phyloP scores from a whole-genome alignment of 2,888 invertebrate genomes.

The Phragmatobia fuliginosa region DNA sequence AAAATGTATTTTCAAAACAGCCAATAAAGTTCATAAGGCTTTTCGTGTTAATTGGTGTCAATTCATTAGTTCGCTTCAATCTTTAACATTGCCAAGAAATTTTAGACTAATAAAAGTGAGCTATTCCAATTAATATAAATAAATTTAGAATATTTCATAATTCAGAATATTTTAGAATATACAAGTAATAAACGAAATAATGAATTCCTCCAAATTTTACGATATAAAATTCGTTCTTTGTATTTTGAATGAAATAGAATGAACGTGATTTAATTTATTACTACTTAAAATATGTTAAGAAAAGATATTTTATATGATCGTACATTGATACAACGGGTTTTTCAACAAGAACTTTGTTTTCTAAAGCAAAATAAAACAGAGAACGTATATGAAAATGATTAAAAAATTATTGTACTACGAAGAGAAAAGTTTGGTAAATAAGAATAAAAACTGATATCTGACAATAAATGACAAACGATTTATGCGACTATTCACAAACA shows the following conservation, averaged over 20 bases:
- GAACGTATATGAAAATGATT: too few species aligned
- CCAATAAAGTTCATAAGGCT: not conserved
- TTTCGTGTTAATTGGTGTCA: not conserved
- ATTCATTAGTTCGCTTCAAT: not conserved
- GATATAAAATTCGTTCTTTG: not conserved
- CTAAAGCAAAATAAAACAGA: too few species aligned
- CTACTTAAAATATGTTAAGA: not conserved
- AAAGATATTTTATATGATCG: not conserved
- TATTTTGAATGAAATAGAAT: not conserved
- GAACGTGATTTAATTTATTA: not conserved
- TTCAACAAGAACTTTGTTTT: too few species aligned
- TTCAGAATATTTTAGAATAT: not conserved
- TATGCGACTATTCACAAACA: too few species aligned
- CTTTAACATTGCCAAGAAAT: not conserved
- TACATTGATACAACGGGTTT: too few species aligned
- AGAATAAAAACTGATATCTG: too few species aligned
- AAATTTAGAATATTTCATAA: not conserved
- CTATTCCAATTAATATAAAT: not conserved
- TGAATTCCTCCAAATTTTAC: not conserved
- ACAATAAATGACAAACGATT: too few species aligned
- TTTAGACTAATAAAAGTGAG: not conserved
- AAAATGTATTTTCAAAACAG: not conserved
- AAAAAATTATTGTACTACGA: too few species aligned
- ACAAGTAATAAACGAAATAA: not conserved
- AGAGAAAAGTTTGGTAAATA: too few species aligned